Evolutionary conservation across 2,797 vertebrate genomes (phyloP), one percentile per base, ranked within the genome.

Genomic region (Serranus cabrilla): DNA sequence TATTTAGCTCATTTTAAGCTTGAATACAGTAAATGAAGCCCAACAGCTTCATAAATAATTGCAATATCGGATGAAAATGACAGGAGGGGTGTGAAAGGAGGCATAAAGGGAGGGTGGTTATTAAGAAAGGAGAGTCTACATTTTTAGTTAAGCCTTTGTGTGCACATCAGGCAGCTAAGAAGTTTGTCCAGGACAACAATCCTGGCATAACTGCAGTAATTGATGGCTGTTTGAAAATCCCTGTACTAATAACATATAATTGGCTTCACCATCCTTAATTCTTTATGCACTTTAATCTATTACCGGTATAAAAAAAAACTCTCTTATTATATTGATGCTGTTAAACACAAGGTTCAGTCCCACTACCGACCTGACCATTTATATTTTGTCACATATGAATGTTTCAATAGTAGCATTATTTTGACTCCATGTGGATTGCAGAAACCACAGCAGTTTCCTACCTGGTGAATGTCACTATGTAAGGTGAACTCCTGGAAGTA

Each of bases 391-490:
- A 25, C 5, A 49, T 16, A 20, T n/a, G 11, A 34, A 18, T 43
- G 37, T 20, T 5, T 12, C 18, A 23, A 66, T 31, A 9, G 49
- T n/a, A 20, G 42, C 25, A 43, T 21, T 2, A 52, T 58, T 60
- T 73, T 54, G 4, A 52, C 10, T 11, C 8, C 23, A 23, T 5
- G 4, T 14, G 16, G 40, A 50, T 42, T 16, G 37, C 23, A 52
- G 23, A 37, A 34, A n/a, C 2, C 1, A 11, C 4, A 25, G 17
- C 47, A 11, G 7, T 42, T 37, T 70, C 67, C 27, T 74, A 95
- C 95, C 93, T 96, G 95, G 72, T 96, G 95, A 81, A 96, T 93
- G 82, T 95, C 94, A 16, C 92, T 93, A 55, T 94, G 89, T 11
- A 96, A 76, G 3, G 86, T 56, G 55, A 93, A 95, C 89, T 96